Base-by-base conservation (phyloP, 2,888 invertebrate genomes). In the Zhengitettix transpicula region DNA sequence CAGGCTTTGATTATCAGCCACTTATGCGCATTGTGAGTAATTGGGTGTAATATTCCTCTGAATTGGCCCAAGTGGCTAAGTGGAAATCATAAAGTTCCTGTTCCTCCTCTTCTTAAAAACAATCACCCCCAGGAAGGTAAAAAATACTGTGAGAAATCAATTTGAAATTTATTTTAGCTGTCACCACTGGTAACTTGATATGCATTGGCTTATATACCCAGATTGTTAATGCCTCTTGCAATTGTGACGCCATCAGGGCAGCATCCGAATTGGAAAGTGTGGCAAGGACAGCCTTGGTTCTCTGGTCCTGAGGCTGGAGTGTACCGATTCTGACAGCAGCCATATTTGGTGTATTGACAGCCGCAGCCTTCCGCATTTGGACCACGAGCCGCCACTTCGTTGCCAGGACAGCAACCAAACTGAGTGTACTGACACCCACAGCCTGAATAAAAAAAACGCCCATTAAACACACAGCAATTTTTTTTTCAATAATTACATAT, bases 241-340 rank as follows among this genome's bases (percentile, higher is more conserved):
- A 78, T 72, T 0, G 84, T 84, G 62, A 84, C 73, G 0, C 92
- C 92, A 74, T 94, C 91, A 0, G 86, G 82, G 68, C 95, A 95
- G 69, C 95, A 95, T 1, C 94, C 93, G 70, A 90, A 92, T 70
- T 92, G 89, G 75, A 83, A 87, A 0, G 91, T 87, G 69, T 85
- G 81, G 69, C 92, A 92, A 0, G 81, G 78, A 69, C 96, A 97
- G 12, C 94, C 96, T 66, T 85, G 81, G 68, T 78, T 84, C 65
- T 87, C 81, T 0, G 86, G 81, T 11, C 94, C 95, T 42, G 74
- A 71, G 0, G 96, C 90, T 57, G 83, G 79, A 14, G 89, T 82
- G 61, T 74, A 81, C 70, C 83, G 82, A 71, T 95, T 90, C 8
- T 89, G 88, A 67, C 94, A 94, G 69, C 94, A 95, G 10, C 92